Conservation (phyloP, 1,140 invertebrate genomes). For the Musca vetustissima region DNA sequence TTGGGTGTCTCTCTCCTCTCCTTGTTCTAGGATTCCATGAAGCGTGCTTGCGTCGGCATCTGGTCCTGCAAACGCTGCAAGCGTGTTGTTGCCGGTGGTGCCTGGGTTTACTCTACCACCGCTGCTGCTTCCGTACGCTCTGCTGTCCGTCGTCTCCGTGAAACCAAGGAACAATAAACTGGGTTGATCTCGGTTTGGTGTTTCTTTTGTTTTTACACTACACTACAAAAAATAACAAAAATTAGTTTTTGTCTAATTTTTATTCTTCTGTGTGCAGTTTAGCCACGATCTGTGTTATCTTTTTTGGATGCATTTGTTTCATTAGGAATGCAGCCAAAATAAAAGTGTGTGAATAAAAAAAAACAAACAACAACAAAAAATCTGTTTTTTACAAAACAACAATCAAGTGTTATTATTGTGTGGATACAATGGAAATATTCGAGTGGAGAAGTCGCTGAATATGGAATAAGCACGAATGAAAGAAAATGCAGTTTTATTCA, state of each 20-base stretch:
- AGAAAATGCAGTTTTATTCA: too few relatives aligned
- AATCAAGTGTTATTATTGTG: neutral
- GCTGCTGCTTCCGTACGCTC: constrained; percentile 94
- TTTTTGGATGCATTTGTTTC: constrained; percentile 19
- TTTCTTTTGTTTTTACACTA: constrained; percentile 1
- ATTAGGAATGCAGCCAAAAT: neutral
- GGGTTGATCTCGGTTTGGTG: neutral
- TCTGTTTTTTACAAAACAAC: constrained; percentile 25
- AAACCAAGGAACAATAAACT: constrained; percentile 71
- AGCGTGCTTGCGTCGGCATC: constrained; percentile 94
- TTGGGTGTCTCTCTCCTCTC: too few relatives aligned
- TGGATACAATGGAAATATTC: too few relatives aligned
- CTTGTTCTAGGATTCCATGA: constrained; percentile 90
- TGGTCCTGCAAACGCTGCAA: constrained; percentile 97
- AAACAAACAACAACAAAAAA: constrained; percentile 12
- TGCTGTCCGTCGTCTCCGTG: constrained; percentile 92
- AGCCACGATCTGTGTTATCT: constrained; percentile 21
- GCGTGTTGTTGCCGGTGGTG: constrained; percentile 92
- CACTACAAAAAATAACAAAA: neutral
- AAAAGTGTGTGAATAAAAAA: constrained; percentile 19
- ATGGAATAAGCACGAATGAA: too few relatives aligned
- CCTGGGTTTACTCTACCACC: constrained; percentile 96
- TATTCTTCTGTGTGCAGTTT: constrained; percentile 16
- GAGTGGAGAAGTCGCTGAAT: too few relatives aligned
- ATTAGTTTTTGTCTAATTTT: constrained; percentile 25